A percentile compares a stretch with the other conserved stretches of the same genome.
Evolutionary conservation across 2,113 vertebrate genomes (phyloP).

Genomic region (Misgurnus mizolepis): DNA sequence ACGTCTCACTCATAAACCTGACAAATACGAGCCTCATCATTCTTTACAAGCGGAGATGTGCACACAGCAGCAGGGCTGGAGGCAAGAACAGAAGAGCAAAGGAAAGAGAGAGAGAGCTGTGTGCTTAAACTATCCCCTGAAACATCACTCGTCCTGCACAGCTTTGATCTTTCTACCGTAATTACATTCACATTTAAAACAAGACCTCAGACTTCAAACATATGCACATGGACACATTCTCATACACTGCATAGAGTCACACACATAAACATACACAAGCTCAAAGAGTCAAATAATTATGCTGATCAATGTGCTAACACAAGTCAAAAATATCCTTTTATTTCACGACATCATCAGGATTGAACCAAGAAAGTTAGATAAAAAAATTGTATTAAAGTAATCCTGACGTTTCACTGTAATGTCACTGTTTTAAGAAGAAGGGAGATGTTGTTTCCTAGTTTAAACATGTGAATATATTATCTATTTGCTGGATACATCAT

Average conservation of each 20-base stretch:
- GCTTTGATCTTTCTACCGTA: constrained; percentile 98
- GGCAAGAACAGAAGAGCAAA: constrained; percentile 85
- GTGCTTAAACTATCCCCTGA: constrained; percentile 89
- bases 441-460: too few species aligned
- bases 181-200: constrained; percentile 92
- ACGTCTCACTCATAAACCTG: constrained; percentile 96
- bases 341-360: too few species aligned
- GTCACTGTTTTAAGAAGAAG: too few species aligned
- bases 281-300: too few species aligned
- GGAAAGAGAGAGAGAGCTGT: constrained; percentile 92
- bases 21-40: constrained; percentile 99
- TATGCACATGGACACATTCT: constrained; percentile 45
- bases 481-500: too few species aligned
- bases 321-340: too few species aligned
- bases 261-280: constrained; percentile 39
- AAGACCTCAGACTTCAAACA: constrained; percentile 77
- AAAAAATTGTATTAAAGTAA: too few species aligned
- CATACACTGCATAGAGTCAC: constrained; percentile 46
- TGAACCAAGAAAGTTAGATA: too few species aligned
- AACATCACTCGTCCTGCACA: constrained; percentile 92
- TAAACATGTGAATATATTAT: too few species aligned
- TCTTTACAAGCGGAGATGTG: constrained; percentile 99
- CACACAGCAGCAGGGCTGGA: constrained; percentile 92
- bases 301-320: too few species aligned
- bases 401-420: too few species aligned